Conservation (phyloP, 2,113 vertebrate genomes). For the Smithornis capensis region DNA sequence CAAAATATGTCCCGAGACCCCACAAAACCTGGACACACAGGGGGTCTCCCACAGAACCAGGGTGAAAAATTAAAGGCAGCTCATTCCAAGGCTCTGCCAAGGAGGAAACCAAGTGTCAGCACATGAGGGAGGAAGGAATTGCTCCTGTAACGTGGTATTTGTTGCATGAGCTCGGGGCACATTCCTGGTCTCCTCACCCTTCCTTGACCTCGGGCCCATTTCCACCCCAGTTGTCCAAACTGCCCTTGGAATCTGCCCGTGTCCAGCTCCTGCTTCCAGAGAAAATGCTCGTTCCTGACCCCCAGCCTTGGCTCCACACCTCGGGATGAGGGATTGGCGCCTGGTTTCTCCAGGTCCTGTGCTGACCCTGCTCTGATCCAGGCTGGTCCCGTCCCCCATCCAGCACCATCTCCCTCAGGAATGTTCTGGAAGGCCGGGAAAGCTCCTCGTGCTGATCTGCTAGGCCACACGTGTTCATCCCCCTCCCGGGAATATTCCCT, state of each 20-base stretch:
- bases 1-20: background rate
- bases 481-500: rapidly evolving
- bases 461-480: background rate
- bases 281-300: background rate
- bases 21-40: rapidly evolving
- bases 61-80: background rate
- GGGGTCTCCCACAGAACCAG: background rate
- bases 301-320: background rate
- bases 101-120: background rate
- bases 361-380: rapidly evolving
- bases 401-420: background rate
- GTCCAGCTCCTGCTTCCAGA: background rate
- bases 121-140: background rate
- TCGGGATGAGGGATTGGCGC: rapidly evolving
- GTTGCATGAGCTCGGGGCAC: background rate
- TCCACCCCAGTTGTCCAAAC: background rate
- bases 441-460: rapidly evolving
- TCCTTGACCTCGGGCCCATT: constrained; percentile 6
- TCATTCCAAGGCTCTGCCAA: background rate
- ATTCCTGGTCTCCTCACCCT: background rate
- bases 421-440: background rate
- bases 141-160: background rate
- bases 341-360: background rate
- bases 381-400: background rate
- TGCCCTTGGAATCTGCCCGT: background rate